Base-by-base conservation (phyloP, 2,113 vertebrate genomes). In the Crotalus viridis region DNA sequence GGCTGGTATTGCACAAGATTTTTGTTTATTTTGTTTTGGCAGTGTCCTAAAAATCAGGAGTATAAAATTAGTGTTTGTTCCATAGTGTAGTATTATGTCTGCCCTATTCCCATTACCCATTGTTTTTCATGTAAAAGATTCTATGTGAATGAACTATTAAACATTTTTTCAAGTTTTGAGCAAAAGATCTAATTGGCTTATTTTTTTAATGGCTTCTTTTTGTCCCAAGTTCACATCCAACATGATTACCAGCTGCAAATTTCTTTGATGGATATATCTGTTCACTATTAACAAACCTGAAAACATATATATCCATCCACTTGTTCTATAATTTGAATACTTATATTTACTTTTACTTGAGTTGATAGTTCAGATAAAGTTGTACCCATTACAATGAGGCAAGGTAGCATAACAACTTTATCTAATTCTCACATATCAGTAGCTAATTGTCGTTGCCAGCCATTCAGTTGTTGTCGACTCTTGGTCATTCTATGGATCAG, bases 311-410 rank as follows among this genome's bases (percentile, higher is more conserved):
- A 28, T 22, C 43, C 21, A 88, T 9, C 89, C 54, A 43, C 91
- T 88, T 57, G 57, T 59, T 69, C 57, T 91, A 0, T 87, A 92
- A 81, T 87, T 85, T 33, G 10, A 91, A 1, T 88, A 21, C n/a
- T 85, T 54, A 19, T 90, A 86, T 90, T 95, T 94, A 92, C 39
- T 94, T 95, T 95, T 91, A 92, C 10, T 74, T 39, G 56, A 28
- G 24, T 87, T 85, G 91, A 85, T 93, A 94, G 90, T 43, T 64
- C 3, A 64, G 89, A 90, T 57, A n/a, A 46, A 61, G 48, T 52
- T 93, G 88, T 10, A 51, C 48, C 46, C 85, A 26, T 48, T 8
- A 95, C 52, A 61, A 2, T 87, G 91, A 93, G 33, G 87, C 24
- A 93, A 21, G 90, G 90, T 55, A 39, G 54, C 88, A 91, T 54